Evolutionary conservation across 2,797 vertebrate genomes (phyloP).

Genomic region (Coreius guichenoti): DNA sequence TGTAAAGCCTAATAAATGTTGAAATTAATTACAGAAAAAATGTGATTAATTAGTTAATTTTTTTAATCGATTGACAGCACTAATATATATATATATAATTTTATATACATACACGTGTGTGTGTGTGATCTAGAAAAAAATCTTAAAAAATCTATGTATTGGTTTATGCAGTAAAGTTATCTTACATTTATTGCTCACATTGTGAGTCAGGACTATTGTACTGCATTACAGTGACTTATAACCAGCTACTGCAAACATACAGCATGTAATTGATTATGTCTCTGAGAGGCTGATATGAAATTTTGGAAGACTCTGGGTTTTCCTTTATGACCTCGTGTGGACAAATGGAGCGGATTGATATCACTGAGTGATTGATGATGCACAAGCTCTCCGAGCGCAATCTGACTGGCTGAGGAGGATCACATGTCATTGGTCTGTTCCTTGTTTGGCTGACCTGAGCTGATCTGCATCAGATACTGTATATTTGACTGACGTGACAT

Average conservation of each 20-base stretch:
- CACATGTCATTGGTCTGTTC: constrained; percentile 33
- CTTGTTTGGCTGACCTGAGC: constrained; percentile 33
- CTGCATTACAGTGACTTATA: constrained; percentile 20
- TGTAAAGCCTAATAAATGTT: too few relatives aligned
- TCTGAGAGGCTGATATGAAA: constrained; percentile 31
- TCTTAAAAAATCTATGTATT: background rate
- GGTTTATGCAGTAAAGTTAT: constrained; percentile 8
- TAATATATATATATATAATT: too few relatives aligned
- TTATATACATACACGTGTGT: too few relatives aligned
- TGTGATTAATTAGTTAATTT: too few relatives aligned
- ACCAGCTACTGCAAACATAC: constrained; percentile 13
- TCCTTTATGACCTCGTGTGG: constrained; percentile 49
- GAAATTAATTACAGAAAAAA: too few relatives aligned
- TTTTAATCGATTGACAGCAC: too few relatives aligned
- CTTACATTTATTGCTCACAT: constrained; percentile 12
- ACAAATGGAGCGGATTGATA: constrained; percentile 47
- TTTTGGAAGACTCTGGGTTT: constrained; percentile 33
- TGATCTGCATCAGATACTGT: constrained; percentile 25
- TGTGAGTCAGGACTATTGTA: constrained; percentile 15
- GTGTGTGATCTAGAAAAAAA: too few relatives aligned
- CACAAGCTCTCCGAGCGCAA: background rate
- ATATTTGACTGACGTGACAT: constrained; percentile 2
- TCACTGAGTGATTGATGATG: constrained; percentile 55
- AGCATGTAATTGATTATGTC: constrained; percentile 38
- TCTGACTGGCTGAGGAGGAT: constrained; percentile 40